phyloP scores from a whole-genome alignment of 2,888 invertebrate genomes.

The Synanthedon vespiformis region DNA sequence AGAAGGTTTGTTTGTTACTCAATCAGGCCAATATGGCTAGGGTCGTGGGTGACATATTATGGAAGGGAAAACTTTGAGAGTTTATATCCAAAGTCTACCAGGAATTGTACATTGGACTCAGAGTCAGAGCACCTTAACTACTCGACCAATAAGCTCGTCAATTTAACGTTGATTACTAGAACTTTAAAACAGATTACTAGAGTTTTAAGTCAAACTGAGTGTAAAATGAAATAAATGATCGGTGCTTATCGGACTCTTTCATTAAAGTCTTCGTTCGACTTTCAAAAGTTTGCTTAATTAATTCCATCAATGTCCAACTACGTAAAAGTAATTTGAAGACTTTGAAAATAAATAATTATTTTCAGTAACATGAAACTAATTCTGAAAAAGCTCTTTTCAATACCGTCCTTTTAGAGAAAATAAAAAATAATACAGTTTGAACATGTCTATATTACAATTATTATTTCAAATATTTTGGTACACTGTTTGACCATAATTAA shows the following conservation, averaged over 20 bases:
- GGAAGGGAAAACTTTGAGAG: too few relatives aligned
- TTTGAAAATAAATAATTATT: not conserved
- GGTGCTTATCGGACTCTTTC: conserved; percentile 37
- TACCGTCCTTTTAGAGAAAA: not conserved
- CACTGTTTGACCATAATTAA: too few relatives aligned
- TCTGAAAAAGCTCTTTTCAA: too few relatives aligned
- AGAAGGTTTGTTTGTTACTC: too few relatives aligned
- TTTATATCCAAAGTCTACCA: too few relatives aligned
- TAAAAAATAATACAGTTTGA: not conserved
- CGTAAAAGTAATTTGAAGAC: not conserved
- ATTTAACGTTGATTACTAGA: too few relatives aligned
- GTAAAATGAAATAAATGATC: conserved; percentile 10
- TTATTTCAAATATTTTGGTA: not conserved
- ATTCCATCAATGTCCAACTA: conserved; percentile 20
- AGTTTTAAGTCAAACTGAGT: not conserved
- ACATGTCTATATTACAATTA: not conserved
- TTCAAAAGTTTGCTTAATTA: conserved; percentile 29
- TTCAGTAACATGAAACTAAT: not conserved
- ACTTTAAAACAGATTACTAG: not conserved
- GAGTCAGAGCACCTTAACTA: too few relatives aligned
- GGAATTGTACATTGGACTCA: too few relatives aligned
- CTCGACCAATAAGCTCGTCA: too few relatives aligned
- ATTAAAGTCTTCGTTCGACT: conserved; percentile 30
- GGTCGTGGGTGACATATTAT: too few relatives aligned
- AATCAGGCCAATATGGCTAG: too few relatives aligned